These are phyloP conservation scores for Drosophila triauraria DNA, from an alignment of 1,140 invertebrate genomes.

Conservation along the genomic window DNA sequence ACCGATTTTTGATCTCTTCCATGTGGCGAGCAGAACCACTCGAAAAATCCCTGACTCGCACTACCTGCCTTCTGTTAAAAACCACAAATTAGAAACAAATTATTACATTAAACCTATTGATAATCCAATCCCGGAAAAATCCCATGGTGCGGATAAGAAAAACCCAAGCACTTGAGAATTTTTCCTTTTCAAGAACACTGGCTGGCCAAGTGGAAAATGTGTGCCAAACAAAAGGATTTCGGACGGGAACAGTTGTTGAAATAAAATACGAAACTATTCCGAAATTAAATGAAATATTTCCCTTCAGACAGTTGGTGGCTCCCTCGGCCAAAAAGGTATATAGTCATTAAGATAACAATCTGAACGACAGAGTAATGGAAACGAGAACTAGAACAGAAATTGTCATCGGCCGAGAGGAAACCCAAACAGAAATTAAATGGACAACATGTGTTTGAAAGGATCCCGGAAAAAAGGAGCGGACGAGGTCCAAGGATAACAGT, in stretches of 20 bases:
- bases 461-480: slow-evolving; percentile 3
- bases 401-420: slow-evolving; percentile 61
- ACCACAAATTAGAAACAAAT: slow-evolving; percentile 70
- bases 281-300: slow-evolving; percentile 72
- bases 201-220: slow-evolving; percentile 72
- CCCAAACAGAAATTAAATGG: slow-evolving; percentile 67
- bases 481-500: slow-evolving; percentile 32
- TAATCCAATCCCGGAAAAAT: slow-evolving; percentile 34
- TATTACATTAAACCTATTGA: slow-evolving; percentile 53
- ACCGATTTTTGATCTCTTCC: slow-evolving; percentile 20
- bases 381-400: slow-evolving; percentile 75
- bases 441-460: slow-evolving; percentile 71
- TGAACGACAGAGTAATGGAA: slow-evolving; percentile 60
- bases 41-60: slow-evolving; percentile 8
- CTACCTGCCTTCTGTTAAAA: slow-evolving; percentile 55
- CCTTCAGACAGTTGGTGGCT: slow-evolving; percentile 28
- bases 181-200: slow-evolving; percentile 43
- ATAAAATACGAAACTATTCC: slow-evolving; percentile 69
- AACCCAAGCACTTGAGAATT: slow-evolving; percentile 56
- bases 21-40: slow-evolving; percentile 34
- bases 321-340: slow-evolving; percentile 64
- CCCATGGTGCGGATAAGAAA: slow-evolving; percentile 46
- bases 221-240: slow-evolving; percentile 53
- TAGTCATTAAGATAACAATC: slow-evolving; percentile 83
- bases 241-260: slow-evolving; percentile 65